Evolutionary conservation across 2,113 vertebrate species (phyloP).

Genomic region (Rhinolophus ferrumequinum): DNA sequence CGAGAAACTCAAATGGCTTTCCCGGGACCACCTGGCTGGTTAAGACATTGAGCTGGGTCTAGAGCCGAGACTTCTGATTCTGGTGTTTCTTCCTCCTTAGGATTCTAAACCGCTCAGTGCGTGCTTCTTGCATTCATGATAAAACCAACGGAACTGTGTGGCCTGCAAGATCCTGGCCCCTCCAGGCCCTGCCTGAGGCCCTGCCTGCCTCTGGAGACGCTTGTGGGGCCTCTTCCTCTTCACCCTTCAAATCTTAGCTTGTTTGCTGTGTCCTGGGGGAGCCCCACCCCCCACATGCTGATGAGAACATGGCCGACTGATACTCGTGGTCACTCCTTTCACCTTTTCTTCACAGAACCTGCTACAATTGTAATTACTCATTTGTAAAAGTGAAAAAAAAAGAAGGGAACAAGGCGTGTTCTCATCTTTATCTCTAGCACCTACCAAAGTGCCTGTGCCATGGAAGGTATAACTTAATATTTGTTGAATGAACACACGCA

Average conservation of each 20-base stretch:
- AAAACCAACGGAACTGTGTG: not conserved
- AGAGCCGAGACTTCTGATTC: not conserved
- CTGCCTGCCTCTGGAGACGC: not conserved
- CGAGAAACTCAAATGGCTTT: not conserved
- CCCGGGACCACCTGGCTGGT: not conserved
- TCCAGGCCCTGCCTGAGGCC: not conserved
- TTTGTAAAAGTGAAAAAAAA: not conserved
- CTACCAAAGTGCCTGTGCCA: not conserved
- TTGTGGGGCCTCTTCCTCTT: not conserved
- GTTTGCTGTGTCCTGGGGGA: not conserved
- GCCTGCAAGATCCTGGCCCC: not conserved
- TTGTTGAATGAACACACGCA: not conserved
- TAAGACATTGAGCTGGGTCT: not conserved
- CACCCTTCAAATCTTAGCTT: rapidly evolving
- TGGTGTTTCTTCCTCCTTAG: not conserved
- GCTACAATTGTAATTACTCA: not conserved
- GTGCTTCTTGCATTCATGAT: not conserved
- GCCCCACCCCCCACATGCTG: rapidly evolving
- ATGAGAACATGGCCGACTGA: rapidly evolving
- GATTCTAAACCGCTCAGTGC: not conserved
- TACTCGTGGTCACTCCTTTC: not conserved
- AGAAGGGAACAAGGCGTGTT: not conserved
- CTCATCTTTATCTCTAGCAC: not conserved
- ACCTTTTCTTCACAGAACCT: not conserved
- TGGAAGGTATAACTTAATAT: not conserved